These are phyloP conservation scores for Seriola quinqueradiata DNA, from an alignment of 2,113 vertebrate species.

Conservation along the genomic window DNA sequence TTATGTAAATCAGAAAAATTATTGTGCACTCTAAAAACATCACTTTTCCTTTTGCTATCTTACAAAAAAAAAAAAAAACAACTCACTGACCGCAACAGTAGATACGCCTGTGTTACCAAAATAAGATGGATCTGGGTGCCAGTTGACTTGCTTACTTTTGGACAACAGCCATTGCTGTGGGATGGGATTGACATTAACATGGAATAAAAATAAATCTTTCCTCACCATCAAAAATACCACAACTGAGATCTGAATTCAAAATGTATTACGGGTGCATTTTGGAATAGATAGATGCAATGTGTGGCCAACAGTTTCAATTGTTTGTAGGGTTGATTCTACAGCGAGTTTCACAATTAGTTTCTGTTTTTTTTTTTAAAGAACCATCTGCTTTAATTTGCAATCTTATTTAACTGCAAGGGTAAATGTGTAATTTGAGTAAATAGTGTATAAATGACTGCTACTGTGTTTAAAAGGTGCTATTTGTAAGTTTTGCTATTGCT, in stretches of 20 bases:
- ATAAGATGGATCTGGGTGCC: background rate
- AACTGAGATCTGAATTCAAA: background rate
- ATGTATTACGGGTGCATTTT: too few species aligned
- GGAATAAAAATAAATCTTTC: background rate
- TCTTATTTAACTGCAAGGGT: too few species aligned
- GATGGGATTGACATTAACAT: background rate
- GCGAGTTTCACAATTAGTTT: too few species aligned
- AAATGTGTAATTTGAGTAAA: too few species aligned
- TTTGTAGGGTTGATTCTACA: too few species aligned
- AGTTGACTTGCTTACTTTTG: background rate
- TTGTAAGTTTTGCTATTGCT: too few species aligned
- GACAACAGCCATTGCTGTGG: slow-evolving; percentile 13
- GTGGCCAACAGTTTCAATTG: too few species aligned
- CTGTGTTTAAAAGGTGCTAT: too few species aligned
- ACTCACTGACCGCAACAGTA: background rate
- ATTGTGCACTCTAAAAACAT: slow-evolving; percentile 24
- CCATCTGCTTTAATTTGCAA: too few species aligned
- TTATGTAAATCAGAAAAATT: background rate
- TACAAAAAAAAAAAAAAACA: background rate
- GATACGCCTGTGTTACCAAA: slow-evolving; percentile 29
- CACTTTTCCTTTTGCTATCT: slow-evolving; percentile 10
- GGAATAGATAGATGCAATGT: too few species aligned
- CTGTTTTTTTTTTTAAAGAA: too few species aligned
- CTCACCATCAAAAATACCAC: background rate
- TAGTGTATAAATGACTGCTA: too few species aligned